Evolutionary conservation across 2,888 invertebrate species (phyloP), one percentile per base, ranked within the genome.

Genomic region (Spatulosminthurus flaviceps): DNA sequence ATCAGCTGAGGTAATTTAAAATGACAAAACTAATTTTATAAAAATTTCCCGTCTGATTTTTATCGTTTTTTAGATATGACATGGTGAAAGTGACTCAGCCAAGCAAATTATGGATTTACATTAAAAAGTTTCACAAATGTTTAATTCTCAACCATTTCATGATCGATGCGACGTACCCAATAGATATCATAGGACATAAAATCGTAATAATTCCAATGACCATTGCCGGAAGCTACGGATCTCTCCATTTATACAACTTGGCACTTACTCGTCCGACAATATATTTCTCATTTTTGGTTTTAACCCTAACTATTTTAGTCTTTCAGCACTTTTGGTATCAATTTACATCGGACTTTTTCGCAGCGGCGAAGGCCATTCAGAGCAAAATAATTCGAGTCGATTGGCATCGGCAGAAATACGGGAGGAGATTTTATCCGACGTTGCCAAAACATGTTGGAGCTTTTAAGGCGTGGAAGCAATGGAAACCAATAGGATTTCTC

Each of bases 271-370:
- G 26, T 16, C 42, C 43, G 5, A 28, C 4, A 24, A 29, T 78
- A 0, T 78, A 71, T n/a, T n/a, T n/a, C 24, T 21, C 22, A 4
- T 34, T 41, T 0, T 71, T 60, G 11, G 60, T 43, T 0, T 9
- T 78, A 0, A 24, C 41, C 13, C 29, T 70, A 9, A 22, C n/a
- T 9, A 2, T 1, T 19, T n/a, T 78, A 4, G 7, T 21, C 0
- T 78, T 78, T 34, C 77, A 78, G 41, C 43, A 11, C 5, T 21
- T 71, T 2, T 78, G 26, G 22, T 78, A 78, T 19, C 19, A 24
- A 21, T 21, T 60, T 1, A 34, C 26, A 16, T 26, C 28, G 60
- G 70, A 28, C 7, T 2, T 78, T 1, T 78, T 60, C 22, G 7
- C 21, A 2, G 34, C 26, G 13, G 70, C 71, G 11, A 61, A 28